Base-by-base conservation (phyloP, 2,888 invertebrate species). In the Caenorhabditis japonica region DNA sequence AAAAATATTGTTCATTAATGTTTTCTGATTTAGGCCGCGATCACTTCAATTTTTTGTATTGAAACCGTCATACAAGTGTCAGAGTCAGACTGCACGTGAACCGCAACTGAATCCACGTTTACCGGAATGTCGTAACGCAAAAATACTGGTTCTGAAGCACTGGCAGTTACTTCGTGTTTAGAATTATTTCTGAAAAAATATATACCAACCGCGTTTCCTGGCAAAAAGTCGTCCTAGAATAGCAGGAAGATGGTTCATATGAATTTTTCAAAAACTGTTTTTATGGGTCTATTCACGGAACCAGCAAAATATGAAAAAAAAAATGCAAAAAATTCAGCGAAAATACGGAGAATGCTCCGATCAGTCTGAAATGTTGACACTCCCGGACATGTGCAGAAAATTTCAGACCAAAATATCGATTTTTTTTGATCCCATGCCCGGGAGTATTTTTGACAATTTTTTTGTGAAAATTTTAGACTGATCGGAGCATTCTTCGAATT, bases 31-130 rank as follows among this genome's bases (percentile, higher is more conserved):
- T 64, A n/a, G n/a, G n/a, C n/a, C n/a, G n/a, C n/a, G n/a, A n/a
- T n/a, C n/a, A 89, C 89, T 84, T 91, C 91, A 77, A 91, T 91
- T 83, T 92, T 92, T 88, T 94, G 94, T 80, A 94, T 91, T 0
- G 94, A 93, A 0, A 94, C 91, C 0, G 92, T 91, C 88, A 93
- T 92, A 85, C 94, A 94, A 0, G 91, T 90, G 39, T 91, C 91
- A 49, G 88, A 87, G 2, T 79, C 49, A 1, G 89, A 89, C 12
- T 75, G 84, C 4, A 88, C 87, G 43, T 82, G 83, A 3, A 90
- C 85, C 23, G 88, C 68, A 12, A 90, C 88, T 0, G 88, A 83
- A 30, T 87, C 85, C 3, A 88, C 81, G 76, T 84, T 85, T 23
- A 90, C 88, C 4, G 91, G 89, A 83, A 92, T 92, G 41, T 89